Conservation (phyloP, 2,113 vertebrate species). For the Candoia aspera region DNA sequence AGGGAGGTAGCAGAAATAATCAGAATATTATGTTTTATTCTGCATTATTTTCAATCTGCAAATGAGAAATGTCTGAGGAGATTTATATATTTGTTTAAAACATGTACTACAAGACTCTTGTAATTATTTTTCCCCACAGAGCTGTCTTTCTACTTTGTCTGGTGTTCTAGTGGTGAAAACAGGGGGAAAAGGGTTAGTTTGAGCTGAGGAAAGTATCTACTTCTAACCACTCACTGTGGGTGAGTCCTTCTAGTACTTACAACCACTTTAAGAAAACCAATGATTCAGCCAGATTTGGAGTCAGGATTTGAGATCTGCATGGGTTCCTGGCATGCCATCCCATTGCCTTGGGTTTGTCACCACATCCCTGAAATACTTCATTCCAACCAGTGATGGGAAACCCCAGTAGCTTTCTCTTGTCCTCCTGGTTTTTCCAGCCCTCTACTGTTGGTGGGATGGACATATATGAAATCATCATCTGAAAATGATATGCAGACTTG, state of each 20-base stretch:
- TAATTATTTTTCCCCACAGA: not conserved
- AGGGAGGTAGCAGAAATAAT: not conserved
- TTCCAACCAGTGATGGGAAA: not conserved
- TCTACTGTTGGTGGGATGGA: not conserved
- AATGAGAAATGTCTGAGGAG: conserved; percentile 7
- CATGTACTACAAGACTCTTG: not conserved
- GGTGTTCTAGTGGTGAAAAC: not conserved
- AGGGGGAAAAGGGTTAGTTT: not conserved
- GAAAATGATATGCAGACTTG: not conserved
- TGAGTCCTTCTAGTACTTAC: not conserved
- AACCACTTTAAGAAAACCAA: not conserved
- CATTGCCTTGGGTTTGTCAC: not conserved
- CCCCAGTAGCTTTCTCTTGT: not conserved
- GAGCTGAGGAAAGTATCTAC: not conserved
- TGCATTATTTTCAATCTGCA: not conserved
- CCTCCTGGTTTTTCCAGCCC: not conserved
- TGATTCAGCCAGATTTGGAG: not conserved
- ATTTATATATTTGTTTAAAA: not conserved
- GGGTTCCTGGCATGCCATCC: not conserved
- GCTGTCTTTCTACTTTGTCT: not conserved
- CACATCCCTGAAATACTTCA: not conserved
- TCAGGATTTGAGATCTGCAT: not conserved
- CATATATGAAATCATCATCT: not conserved
- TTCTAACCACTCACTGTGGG: not conserved
- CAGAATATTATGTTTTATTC: conserved; percentile 13